Evolutionary conservation across 2,797 vertebrate species (phyloP).

Genomic region (Semaprochilodus insignis): DNA sequence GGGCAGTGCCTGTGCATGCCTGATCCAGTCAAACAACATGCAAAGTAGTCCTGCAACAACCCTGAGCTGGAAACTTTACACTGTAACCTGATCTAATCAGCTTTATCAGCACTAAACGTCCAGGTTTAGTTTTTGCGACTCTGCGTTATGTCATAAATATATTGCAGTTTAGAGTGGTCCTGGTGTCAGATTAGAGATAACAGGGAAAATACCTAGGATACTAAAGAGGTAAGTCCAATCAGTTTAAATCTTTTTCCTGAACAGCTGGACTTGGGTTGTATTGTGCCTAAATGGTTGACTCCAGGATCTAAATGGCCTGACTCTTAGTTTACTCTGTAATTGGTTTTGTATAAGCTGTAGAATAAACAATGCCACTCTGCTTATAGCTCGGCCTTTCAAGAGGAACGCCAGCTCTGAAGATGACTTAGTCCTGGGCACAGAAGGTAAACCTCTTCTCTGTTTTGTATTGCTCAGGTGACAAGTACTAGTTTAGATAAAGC

Average conservation of each 20-base stretch:
- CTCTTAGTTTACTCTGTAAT: constrained; percentile 23
- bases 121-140: constrained; percentile 13
- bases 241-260: constrained; percentile 19
- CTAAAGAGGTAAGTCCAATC: constrained; percentile 14
- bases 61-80: constrained; percentile 53
- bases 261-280: neutral
- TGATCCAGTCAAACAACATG: constrained; percentile 70
- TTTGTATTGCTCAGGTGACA: constrained; percentile 51
- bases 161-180: neutral
- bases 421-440: constrained; percentile 70
- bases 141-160: neutral
- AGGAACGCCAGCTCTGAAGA: constrained; percentile 66
- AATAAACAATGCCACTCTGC: constrained; percentile 40
- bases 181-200: constrained; percentile 8
- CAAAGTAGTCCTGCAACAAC: constrained; percentile 64
- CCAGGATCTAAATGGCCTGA: neutral
- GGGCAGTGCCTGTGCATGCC: constrained; percentile 31
- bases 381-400: constrained; percentile 58
- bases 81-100: constrained; percentile 22
- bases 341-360: constrained; percentile 33
- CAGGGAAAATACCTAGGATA: neutral
- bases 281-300: constrained; percentile 24
- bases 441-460: constrained; percentile 68
- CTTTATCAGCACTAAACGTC: constrained; percentile 19
- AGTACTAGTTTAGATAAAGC: constrained; percentile 24